Conservation (phyloP, 2,797 vertebrate species). For the Nyctibius grandis region DNA sequence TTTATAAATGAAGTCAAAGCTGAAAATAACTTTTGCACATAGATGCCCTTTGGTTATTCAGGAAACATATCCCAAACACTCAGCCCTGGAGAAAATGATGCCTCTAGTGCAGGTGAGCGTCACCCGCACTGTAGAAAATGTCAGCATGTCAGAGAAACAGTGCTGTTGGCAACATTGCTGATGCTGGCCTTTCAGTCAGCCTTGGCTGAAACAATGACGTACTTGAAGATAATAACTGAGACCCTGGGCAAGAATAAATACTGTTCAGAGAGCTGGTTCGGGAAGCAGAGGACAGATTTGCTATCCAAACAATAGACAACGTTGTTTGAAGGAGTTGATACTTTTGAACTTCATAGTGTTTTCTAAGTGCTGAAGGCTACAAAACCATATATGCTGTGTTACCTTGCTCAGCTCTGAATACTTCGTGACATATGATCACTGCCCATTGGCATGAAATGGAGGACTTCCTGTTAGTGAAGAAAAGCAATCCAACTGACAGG, state of each 20-base stretch:
- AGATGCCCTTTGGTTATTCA: slow-evolving; percentile 4
- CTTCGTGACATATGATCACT: neutral
- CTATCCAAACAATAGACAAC: neutral
- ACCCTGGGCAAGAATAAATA: neutral
- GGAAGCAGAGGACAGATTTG: neutral
- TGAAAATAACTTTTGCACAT: slow-evolving; percentile 12
- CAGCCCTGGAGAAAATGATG: neutral
- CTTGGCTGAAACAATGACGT: neutral
- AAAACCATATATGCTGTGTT: neutral
- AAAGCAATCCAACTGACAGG: neutral
- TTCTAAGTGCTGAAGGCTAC: neutral
- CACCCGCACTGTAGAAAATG: neutral
- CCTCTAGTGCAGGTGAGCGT: neutral
- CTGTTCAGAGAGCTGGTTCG: neutral
- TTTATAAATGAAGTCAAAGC: slow-evolving; percentile 1
- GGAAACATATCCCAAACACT: neutral
- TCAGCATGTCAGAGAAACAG: neutral
- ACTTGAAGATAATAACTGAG: neutral
- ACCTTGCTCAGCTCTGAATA: neutral
- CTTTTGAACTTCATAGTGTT: neutral
- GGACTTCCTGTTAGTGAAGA: neutral
- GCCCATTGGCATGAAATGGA: neutral
- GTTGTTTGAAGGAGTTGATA: neutral
- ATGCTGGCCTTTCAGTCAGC: slow-evolving; percentile 13
- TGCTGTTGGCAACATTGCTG: neutral